Evolutionary conservation across 2,113 vertebrate genomes (phyloP).

Genomic region (Siniperca chuatsi): DNA sequence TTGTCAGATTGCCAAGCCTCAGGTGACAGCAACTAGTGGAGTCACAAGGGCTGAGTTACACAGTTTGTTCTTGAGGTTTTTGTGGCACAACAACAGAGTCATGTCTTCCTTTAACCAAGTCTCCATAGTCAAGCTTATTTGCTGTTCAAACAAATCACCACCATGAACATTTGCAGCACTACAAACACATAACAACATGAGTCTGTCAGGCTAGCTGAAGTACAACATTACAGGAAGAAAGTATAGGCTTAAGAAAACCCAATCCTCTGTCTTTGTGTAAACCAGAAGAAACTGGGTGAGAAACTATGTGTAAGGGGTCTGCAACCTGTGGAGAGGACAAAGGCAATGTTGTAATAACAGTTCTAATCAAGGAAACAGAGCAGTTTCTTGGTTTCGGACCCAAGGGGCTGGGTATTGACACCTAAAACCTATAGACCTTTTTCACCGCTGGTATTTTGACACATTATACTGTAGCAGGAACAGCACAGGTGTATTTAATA

Average conservation of each 20-base stretch:
- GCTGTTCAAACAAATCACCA: not conserved
- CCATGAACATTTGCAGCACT: not conserved
- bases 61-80: not conserved
- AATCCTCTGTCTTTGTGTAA: not conserved
- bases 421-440: no score
- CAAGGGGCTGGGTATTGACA: no score
- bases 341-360: not conserved
- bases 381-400: not conserved
- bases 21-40: not conserved
- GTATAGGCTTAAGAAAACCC: not conserved
- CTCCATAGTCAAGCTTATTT: not conserved
- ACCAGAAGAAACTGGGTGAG: not conserved
- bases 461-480: no score
- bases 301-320: not conserved
- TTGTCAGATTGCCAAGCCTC: not conserved
- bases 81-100: not conserved
- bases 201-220: not conserved
- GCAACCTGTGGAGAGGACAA: not conserved
- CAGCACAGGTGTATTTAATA: no score
- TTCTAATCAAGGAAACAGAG: not conserved
- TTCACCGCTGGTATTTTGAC: no score
- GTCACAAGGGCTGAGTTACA: not conserved
- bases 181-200: not conserved
- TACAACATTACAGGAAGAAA: not conserved
- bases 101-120: not conserved